Conservation (phyloP, 2,797 vertebrate species). For the Neoniphon sammara region DNA sequence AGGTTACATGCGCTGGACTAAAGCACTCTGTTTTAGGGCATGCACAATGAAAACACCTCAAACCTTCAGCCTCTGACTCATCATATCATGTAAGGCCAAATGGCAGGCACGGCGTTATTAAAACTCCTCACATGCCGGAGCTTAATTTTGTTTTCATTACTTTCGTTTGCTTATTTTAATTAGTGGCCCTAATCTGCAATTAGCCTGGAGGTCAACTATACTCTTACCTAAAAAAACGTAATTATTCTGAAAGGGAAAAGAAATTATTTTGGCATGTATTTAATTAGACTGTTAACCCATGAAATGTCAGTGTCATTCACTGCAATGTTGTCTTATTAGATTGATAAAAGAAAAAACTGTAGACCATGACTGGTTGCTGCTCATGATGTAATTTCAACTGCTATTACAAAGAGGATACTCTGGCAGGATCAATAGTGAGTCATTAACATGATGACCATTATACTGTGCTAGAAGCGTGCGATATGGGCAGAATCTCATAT, state of each 20-base stretch:
- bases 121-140: slow-evolving; percentile 72
- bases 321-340: slow-evolving; percentile 57
- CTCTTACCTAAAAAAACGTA: slow-evolving; percentile 73
- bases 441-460: not conserved
- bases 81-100: slow-evolving; percentile 69
- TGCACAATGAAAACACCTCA: slow-evolving; percentile 39
- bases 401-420: slow-evolving; percentile 26
- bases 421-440: slow-evolving; percentile 20
- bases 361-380: slow-evolving; percentile 55
- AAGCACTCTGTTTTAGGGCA: not conserved
- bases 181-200: slow-evolving; percentile 84
- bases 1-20: slow-evolving; percentile 44
- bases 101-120: slow-evolving; percentile 72
- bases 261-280: slow-evolving; percentile 78
- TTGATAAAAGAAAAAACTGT: slow-evolving; percentile 50
- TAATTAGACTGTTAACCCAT: slow-evolving; percentile 82
- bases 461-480: not conserved
- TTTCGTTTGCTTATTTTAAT: slow-evolving; percentile 84
- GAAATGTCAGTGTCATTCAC: slow-evolving; percentile 78
- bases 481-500: too few relatives aligned
- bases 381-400: slow-evolving; percentile 44
- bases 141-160: slow-evolving; percentile 80
- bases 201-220: slow-evolving; percentile 82
- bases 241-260: slow-evolving; percentile 77
- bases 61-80: slow-evolving; percentile 36